Conservation (phyloP, 2,888 invertebrate species). For the Elaeidobius kamerunicus region DNA sequence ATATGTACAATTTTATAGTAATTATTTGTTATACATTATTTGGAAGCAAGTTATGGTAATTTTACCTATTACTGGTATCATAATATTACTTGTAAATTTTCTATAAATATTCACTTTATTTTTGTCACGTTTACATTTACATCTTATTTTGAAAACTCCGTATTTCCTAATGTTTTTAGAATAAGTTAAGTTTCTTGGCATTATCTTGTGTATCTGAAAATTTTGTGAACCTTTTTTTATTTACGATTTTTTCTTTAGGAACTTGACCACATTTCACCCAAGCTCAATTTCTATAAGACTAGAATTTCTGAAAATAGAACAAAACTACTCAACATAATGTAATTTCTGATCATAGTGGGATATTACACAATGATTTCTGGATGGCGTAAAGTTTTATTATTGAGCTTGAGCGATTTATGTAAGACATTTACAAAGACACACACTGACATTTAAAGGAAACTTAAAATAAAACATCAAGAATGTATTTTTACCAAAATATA, state of each 20-base stretch:
- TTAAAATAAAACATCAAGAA: conserved; percentile 42
- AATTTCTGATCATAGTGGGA: no score
- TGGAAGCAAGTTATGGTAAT: conserved; percentile 36
- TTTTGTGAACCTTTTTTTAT: conserved; percentile 29
- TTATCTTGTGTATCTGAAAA: conserved; percentile 20
- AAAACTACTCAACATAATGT: no score
- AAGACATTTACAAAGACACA: conserved; percentile 25
- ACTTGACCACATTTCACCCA: conserved; percentile 16
- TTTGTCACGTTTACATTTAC: conserved; percentile 25
- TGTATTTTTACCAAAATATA: conserved; percentile 45
- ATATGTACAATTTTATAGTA: conserved; percentile 32
- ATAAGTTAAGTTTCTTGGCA: conserved; percentile 45
- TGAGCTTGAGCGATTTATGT: conserved; percentile 18
- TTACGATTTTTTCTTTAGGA: conserved; percentile 19
- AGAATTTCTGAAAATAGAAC: no score
- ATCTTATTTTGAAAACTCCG: conserved; percentile 44
- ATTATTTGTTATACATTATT: conserved; percentile 38
- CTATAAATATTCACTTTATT: conserved; percentile 39
- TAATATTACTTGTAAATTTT: conserved; percentile 41
- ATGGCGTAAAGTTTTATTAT: conserved; percentile 8
- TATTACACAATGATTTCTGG: no score
- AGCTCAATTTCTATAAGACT: conserved; percentile 17
- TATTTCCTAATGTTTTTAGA: conserved; percentile 45
- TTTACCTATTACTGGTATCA: conserved; percentile 27
- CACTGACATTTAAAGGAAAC: conserved; percentile 29